Conservation (phyloP, 1,140 invertebrate genomes). For the Lycorma delicatula region DNA sequence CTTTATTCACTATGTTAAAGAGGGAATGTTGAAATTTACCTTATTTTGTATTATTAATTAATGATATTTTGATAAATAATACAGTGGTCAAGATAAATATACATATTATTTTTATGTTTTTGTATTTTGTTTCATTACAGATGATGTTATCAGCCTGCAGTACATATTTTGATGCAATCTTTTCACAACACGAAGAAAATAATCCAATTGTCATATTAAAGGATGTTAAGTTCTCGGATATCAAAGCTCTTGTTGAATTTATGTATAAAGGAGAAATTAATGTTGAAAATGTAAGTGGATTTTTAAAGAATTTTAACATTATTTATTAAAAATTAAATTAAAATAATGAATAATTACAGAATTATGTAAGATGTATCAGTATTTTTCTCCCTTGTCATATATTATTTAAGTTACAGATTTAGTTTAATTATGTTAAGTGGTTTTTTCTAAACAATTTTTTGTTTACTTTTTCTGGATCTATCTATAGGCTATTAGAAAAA, state of each 20-base stretch:
- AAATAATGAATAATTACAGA: background rate
- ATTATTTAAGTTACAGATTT: too few relatives aligned
- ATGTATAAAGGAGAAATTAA: conserved; percentile 96
- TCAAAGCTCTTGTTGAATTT: conserved; percentile 81
- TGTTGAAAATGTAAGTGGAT: conserved; percentile 81
- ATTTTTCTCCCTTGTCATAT: background rate
- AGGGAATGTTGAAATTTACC: too few relatives aligned
- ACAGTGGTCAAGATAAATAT: too few relatives aligned
- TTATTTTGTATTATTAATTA: too few relatives aligned
- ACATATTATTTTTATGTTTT: too few relatives aligned
- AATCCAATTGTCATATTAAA: conserved; percentile 78
- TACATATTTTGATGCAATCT: conserved; percentile 78
- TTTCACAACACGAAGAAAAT: conserved; percentile 80
- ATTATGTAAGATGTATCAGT: background rate
- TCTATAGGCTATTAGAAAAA: too few relatives aligned
- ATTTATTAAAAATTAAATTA: background rate
- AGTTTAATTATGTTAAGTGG: too few relatives aligned
- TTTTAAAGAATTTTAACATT: too few relatives aligned
- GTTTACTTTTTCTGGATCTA: too few relatives aligned
- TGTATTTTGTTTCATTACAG: conserved; percentile 43
- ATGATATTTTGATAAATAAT: too few relatives aligned
- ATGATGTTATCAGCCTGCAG: conserved; percentile 69
- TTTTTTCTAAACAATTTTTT: too few relatives aligned
- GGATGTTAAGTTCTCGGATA: conserved; percentile 74
- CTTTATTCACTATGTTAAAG: too few relatives aligned